Percentiles rank a stretch among this genome's conserved stretches.
phyloP scores from a whole-genome alignment of 2,797 vertebrate genomes.

The Sebastolobus alascanus region DNA sequence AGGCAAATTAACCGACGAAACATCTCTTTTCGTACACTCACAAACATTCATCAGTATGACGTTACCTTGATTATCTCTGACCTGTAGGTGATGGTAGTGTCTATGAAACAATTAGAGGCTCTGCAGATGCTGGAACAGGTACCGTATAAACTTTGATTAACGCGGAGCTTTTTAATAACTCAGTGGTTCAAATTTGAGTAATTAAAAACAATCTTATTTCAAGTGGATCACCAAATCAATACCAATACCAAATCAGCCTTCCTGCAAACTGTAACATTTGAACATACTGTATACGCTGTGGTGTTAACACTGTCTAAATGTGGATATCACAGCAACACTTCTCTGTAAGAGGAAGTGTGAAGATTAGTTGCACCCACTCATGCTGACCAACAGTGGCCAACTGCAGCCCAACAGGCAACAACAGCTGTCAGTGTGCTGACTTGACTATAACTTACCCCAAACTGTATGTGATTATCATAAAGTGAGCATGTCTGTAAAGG shows the following conservation, averaged over 20 bases:
- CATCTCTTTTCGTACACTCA: neutral
- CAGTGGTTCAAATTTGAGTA: neutral
- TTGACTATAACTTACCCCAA: too few species aligned
- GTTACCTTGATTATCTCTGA: neutral
- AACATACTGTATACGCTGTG: neutral
- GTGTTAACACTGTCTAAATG: neutral
- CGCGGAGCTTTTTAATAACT: neutral
- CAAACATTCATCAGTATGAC: neutral
- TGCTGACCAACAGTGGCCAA: too few species aligned
- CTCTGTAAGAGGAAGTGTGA: slow-evolving; percentile 3
- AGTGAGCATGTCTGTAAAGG: too few species aligned
- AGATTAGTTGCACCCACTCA: too few species aligned
- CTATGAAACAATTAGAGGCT: neutral
- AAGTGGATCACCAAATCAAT: neutral
- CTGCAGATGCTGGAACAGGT: neutral
- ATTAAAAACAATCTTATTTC: neutral
- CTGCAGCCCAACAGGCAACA: too few species aligned
- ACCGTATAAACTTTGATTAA: neutral
- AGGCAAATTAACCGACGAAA: too few species aligned
- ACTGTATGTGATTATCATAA: too few species aligned
- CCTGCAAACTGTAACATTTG: neutral
- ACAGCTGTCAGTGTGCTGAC: too few species aligned
- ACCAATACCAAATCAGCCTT: neutral
- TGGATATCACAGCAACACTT: neutral
- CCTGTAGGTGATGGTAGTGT: slow-evolving; percentile 26